Conservation (phyloP, 2,797 vertebrate species). For the Euthynnus affinis region DNA sequence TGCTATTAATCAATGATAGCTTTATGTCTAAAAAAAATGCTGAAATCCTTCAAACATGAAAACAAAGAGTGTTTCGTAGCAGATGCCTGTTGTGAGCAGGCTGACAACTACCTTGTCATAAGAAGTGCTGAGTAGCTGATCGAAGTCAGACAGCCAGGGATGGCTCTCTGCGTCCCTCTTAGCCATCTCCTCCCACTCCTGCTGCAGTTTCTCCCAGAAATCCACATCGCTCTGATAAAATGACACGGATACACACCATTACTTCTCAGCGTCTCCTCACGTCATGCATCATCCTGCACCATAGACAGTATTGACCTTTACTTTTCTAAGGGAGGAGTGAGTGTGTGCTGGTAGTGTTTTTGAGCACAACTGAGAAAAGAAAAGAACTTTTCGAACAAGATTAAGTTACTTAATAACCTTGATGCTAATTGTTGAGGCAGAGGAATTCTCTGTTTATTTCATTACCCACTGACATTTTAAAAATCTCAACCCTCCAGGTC, state of each 20-base stretch:
- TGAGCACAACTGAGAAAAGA: neutral
- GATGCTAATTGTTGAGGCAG: slow-evolving; percentile 4
- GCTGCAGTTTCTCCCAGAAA: slow-evolving; percentile 99
- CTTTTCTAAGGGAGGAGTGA: slow-evolving; percentile 10
- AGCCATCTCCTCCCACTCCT: slow-evolving; percentile 99
- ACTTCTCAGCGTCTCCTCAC: slow-evolving; percentile 11
- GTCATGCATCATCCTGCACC: neutral
- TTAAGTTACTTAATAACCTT: slow-evolving; percentile 13
- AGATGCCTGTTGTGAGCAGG: slow-evolving; percentile 18
- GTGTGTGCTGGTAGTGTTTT: slow-evolving; percentile 7
- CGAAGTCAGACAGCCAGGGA: slow-evolving; percentile 98
- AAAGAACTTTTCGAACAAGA: neutral
- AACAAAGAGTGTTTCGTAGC: slow-evolving; percentile 16
- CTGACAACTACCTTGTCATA: slow-evolving; percentile 92
- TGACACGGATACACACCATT: slow-evolving; percentile 45
- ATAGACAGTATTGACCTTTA: slow-evolving; percentile 30
- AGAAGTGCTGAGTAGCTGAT: slow-evolving; percentile 91
- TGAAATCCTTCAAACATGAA: slow-evolving; percentile 26
- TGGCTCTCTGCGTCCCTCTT: slow-evolving; percentile 97
- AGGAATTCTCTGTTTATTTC: neutral
- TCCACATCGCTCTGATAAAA: slow-evolving; percentile 93
- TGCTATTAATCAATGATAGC: neutral
- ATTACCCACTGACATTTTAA: slow-evolving; percentile 1
- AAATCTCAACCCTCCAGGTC: slow-evolving; percentile 16
- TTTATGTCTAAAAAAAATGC: slow-evolving; percentile 17